Evolutionary conservation across 1,140 invertebrate genomes (phyloP), one percentile per base, ranked within the genome.

Genomic region (Halotydeus destructor): DNA sequence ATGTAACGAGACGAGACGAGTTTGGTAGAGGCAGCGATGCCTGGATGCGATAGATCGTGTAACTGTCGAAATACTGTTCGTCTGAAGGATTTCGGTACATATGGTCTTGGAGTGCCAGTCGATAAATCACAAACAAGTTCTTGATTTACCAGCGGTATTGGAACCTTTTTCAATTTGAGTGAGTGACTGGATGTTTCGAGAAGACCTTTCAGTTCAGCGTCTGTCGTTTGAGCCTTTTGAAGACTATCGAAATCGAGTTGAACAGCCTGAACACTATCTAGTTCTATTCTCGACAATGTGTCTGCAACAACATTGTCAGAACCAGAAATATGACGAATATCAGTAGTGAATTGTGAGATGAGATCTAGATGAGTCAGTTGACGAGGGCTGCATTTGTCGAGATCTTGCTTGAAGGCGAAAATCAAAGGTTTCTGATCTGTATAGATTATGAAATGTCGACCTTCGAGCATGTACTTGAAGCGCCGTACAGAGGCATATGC

Each of bases 271-370:
- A n/a, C n/a, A n/a, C n/a, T n/a, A 9, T 35, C 14, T 30, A 34
- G 19, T 11, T 34, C 14, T 2, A 37, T 38, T 4, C 47, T 21
- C 2, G 46, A 45, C 18, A 39, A 11, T 1, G 35, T 14, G 33
- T 49, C 41, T 3, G 24, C 46, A 12, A 44, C 19, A n/a, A 38
- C 22, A 37, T 65, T 63, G 3, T 54, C 41, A 0, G 46, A 38
- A 5, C 61, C 60, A 0, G 47, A 18, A n/a, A 64, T 48, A 41
- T 61, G 52, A 11, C 43, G 21, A 30, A 63, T 57, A 23, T 57
- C 46, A 0, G 54, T 58, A 0, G 55, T 54, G 43, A 57, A 61
- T 47, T 61, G 57, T 0, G 51, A 43, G 12, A 64, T 58, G n/a
- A 43, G 58, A 40, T 61, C 52, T 0, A 63, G 39, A 16, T 63